phyloP scores from a whole-genome alignment of 2,113 vertebrate species.

The Gymnobelideus leadbeateri region DNA sequence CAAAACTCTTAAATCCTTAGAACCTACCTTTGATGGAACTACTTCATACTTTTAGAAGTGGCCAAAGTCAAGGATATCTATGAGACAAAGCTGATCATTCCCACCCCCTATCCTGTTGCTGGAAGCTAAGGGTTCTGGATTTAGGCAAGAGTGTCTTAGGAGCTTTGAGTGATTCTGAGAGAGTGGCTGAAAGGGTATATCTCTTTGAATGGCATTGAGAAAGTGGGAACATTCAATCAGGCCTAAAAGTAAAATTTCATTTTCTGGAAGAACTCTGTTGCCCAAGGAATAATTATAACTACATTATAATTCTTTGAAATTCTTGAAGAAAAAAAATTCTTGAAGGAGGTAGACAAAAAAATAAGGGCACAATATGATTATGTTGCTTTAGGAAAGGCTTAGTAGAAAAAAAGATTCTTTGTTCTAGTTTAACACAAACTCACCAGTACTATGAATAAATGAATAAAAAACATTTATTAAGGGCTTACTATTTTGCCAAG shows the following conservation, averaged over 20 bases:
- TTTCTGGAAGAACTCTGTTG: constrained; percentile 33
- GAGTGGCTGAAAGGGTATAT: no score
- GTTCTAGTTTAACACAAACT: neutral
- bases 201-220: no score
- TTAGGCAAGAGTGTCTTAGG: no score
- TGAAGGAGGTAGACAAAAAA: constrained; percentile 6
- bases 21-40: no score
- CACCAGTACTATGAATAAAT: neutral
- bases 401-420: constrained; percentile 12
- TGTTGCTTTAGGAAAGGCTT: neutral
- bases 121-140: no score
- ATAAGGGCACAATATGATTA: neutral
- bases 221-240: constrained; percentile 24
- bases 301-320: constrained; percentile 27
- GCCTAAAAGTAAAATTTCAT: constrained; percentile 36
- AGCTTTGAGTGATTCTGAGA: no score
- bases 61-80: no score
- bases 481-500: neutral
- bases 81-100: no score
- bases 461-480: neutral
- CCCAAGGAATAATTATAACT: constrained; percentile 39
- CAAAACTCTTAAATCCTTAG: no score
- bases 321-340: neutral
- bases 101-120: no score
- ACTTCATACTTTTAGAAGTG: no score